These are phyloP conservation scores for Drosophila ezoana DNA, from an alignment of 2,888 invertebrate genomes.

Conservation along the genomic window DNA sequence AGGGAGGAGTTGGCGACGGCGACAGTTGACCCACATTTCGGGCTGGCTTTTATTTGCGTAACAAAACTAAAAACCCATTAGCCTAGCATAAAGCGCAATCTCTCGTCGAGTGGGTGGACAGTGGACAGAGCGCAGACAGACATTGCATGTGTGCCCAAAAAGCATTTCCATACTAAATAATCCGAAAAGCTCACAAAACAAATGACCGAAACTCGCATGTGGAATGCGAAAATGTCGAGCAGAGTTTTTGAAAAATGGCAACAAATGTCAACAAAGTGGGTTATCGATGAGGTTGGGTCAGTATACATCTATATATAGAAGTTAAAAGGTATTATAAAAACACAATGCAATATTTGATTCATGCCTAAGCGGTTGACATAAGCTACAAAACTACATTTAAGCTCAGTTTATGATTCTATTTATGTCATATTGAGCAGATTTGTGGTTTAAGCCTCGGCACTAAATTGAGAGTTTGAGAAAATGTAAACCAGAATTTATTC, in stretches of 20 bases:
- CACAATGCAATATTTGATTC: background rate
- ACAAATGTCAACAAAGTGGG: conserved; percentile 32
- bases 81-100: conserved; percentile 65
- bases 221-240: conserved; percentile 27
- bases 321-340: background rate
- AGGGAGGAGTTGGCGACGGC: conserved; percentile 3
- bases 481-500: too few species aligned
- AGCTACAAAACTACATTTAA: background rate
- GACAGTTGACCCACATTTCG: conserved; percentile 76
- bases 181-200: conserved; percentile 44
- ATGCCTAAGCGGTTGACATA: background rate
- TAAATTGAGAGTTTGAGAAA: too few species aligned
- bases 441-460: too few species aligned
- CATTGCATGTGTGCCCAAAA: conserved; percentile 48
- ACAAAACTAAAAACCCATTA: conserved; percentile 77
- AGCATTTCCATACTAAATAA: conserved; percentile 37
- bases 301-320: background rate
- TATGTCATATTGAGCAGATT: too few species aligned
- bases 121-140: conserved; percentile 18
- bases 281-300: conserved; percentile 31
- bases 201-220: conserved; percentile 31
- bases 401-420: too few species aligned
- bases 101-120: conserved; percentile 49
- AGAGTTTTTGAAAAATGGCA: conserved; percentile 43
- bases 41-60: conserved; percentile 69